phyloP scores from a whole-genome alignment of 2,888 invertebrate genomes.

The Acanthosepion pharaonis region DNA sequence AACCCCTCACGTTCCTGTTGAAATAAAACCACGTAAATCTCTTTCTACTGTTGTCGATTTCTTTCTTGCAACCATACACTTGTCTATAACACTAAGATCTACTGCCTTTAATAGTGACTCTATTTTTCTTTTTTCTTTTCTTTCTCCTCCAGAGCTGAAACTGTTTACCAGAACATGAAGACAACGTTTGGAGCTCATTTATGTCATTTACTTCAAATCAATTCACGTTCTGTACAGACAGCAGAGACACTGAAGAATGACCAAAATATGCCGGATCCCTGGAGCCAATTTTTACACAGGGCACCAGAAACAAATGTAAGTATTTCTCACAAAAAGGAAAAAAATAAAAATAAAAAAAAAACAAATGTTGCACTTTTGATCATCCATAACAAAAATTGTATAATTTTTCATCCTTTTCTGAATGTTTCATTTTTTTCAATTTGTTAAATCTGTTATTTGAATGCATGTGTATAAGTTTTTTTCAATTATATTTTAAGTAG shows the following conservation, averaged over 20 bases:
- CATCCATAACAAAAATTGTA: not conserved
- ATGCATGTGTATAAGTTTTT: not conserved
- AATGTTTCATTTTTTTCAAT: not conserved
- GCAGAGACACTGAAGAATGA: constrained; percentile 64
- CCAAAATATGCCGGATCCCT: constrained; percentile 82
- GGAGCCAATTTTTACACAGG: constrained; percentile 83
- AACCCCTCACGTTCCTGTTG: too few species aligned
- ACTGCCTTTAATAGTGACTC: too few species aligned
- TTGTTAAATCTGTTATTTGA: not conserved
- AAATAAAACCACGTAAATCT: too few species aligned
- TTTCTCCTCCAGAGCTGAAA: constrained; percentile 81
- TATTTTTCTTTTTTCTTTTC: too few species aligned
- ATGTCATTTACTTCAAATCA: constrained; percentile 92
- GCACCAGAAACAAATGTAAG: constrained; percentile 56
- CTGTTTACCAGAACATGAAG: constrained; percentile 88
- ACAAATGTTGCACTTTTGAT: not conserved
- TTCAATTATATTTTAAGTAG: not conserved
- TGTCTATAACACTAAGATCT: too few species aligned
- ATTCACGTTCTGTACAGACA: constrained; percentile 79
- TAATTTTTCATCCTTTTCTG: not conserved
- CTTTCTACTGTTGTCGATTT: too few species aligned
- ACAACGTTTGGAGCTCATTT: constrained; percentile 88
- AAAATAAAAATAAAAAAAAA: too few species aligned
- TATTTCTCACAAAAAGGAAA: not conserved
- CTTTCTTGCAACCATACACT: too few species aligned